Evolutionary conservation across 1,140 invertebrate genomes (phyloP).

Genomic region (Aporrectodea caliginosa): DNA sequence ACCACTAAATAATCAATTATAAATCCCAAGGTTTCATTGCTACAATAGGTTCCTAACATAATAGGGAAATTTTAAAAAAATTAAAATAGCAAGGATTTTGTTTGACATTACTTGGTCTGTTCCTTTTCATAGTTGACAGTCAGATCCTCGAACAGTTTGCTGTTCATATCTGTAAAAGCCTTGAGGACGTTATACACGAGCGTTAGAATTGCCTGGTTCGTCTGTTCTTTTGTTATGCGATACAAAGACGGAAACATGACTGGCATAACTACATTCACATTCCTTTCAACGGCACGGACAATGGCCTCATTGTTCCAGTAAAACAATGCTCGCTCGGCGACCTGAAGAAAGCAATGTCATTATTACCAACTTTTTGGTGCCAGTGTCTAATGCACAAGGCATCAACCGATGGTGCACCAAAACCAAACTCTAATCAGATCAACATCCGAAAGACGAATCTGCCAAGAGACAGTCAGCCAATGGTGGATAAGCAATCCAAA

Average conservation of each 20-base stretch:
- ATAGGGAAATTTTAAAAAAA: too few species aligned
- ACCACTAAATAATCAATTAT: too few species aligned
- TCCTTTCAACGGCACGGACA: slow-evolving; percentile 59
- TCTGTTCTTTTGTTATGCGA: slow-evolving; percentile 17
- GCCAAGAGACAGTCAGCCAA: too few species aligned
- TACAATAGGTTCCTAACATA: too few species aligned
- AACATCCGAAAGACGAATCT: too few species aligned
- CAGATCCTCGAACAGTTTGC: slow-evolving; percentile 30
- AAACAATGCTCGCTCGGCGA: slow-evolving; percentile 60
- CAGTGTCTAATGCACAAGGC: too few species aligned
- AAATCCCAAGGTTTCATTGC: too few species aligned
- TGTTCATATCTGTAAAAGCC: slow-evolving; percentile 28
- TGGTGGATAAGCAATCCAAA: too few species aligned
- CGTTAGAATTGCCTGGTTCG: slow-evolving; percentile 26
- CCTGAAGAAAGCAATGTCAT: slow-evolving; percentile 50
- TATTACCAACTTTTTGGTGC: too few species aligned
- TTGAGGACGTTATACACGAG: slow-evolving; percentile 29
- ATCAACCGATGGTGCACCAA: too few species aligned
- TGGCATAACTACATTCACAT: slow-evolving; percentile 52
- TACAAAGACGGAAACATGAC: slow-evolving; percentile 95
- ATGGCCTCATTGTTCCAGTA: slow-evolving; percentile 63
- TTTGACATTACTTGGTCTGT: slow-evolving; percentile 47
- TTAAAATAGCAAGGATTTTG: too few species aligned
- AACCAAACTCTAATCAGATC: too few species aligned
- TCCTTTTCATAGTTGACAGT: slow-evolving; percentile 49